phyloP scores from a whole-genome alignment of 2,113 vertebrate genomes.

The Larimichthys polyactis region DNA sequence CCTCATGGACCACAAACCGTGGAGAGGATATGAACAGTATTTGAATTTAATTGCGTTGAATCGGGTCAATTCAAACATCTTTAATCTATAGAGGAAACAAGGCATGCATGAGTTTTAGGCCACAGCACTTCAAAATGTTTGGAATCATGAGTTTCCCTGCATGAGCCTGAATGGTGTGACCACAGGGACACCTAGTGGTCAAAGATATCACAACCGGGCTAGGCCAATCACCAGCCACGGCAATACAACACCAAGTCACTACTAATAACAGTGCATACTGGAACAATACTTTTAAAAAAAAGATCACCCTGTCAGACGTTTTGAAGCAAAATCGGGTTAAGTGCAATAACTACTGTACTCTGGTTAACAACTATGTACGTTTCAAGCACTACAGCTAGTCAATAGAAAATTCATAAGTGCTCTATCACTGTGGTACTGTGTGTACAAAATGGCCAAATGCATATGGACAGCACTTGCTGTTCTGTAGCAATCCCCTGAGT shows the following conservation, averaged over 20 bases:
- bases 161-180: conserved; percentile 34
- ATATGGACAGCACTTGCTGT: conserved; percentile 46
- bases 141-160: conserved; percentile 15
- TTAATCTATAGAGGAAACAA: conserved; percentile 4
- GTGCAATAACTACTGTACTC: conserved; percentile 9
- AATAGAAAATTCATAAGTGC: conserved; percentile 58
- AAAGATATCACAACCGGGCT: conserved; percentile 13
- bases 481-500: conserved; percentile 74
- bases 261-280: conserved; percentile 14
- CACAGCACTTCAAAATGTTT: background rate
- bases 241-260: background rate
- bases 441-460: conserved; percentile 63
- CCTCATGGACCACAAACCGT: background rate
- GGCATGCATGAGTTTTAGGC: conserved; percentile 35
- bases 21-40: background rate
- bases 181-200: conserved; percentile 73
- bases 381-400: conserved; percentile 22
- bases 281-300: conserved; percentile 1
- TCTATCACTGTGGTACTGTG: conserved; percentile 30
- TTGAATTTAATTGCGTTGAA: background rate
- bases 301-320: conserved; percentile 33
- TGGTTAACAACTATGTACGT: background rate
- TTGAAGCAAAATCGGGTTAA: conserved; percentile 24
- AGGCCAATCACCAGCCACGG: conserved; percentile 51
- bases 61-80: background rate